A percentile compares a stretch with the other conserved stretches of the same genome.
phyloP scores from a whole-genome alignment of 2,888 invertebrate species.

The Drosophila dives region DNA sequence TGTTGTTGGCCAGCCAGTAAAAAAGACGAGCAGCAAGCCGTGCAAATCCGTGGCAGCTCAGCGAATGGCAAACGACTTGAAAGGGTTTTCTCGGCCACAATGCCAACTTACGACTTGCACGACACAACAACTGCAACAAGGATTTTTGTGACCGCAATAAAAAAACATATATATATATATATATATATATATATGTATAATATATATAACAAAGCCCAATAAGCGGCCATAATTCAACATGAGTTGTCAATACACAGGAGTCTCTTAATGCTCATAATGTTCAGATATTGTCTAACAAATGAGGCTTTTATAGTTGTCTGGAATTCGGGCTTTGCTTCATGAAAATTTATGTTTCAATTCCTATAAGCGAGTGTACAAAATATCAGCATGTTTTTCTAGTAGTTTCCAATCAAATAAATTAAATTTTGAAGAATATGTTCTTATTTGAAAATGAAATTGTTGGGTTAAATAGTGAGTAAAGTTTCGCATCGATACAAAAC shows the following conservation, averaged over 20 bases:
- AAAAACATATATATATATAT: neutral
- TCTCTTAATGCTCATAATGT: constrained; percentile 39
- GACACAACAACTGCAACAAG: constrained; percentile 12
- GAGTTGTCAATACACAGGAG: constrained; percentile 39
- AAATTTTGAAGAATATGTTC: neutral
- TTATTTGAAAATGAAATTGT: neutral
- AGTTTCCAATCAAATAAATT: neutral
- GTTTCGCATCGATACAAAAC: neutral
- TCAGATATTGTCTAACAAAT: constrained; percentile 54
- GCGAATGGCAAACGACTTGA: constrained; percentile 61
- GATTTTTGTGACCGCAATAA: constrained; percentile 34
- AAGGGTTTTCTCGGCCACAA: constrained; percentile 71
- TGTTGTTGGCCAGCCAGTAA: constrained; percentile 26
- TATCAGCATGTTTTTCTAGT: neutral
- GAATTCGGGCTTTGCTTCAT: neutral
- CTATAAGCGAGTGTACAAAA: neutral
- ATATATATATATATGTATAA: neutral
- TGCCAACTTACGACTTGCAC: constrained; percentile 52
- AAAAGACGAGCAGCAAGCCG: constrained; percentile 33
- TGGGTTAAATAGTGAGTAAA: neutral
- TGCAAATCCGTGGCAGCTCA: constrained; percentile 66
- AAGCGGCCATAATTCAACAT: constrained; percentile 51
- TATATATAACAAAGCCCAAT: constrained; percentile 26
- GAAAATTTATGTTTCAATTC: neutral
- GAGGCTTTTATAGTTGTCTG: neutral